Evolutionary conservation across 2,888 invertebrate species (phyloP), one percentile per base, ranked within the genome.

Genomic region (Meiosimyza platycephala): DNA sequence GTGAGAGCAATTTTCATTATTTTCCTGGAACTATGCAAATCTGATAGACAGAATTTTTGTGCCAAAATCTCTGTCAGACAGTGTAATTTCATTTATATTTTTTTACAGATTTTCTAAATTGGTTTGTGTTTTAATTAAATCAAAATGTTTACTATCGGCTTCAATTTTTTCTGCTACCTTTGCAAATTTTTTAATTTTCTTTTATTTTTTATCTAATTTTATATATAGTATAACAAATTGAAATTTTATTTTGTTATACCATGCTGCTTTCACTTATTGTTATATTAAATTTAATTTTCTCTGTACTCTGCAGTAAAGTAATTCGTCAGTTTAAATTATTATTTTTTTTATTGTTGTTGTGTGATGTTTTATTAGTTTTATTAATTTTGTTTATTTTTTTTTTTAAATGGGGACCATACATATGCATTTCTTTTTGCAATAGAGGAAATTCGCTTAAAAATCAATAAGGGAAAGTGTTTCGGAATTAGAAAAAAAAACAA

Each of bases 301-400:
- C 74, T 76, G 72, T 78, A 76, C 72, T 78, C 74, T 75, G 65
- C 73, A 70, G 75, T 78, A 78, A 78, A 78, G 77, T 78, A 78
- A 78, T 76, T 78, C 77, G 77, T 78, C 77, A 75, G 73, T 78
- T 74, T 74, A 57, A 15, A 57, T 67, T 47, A 51, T 50, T 33
- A 11, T 57, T 57, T 60, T n/a, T 28, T 2, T 51, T 40, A 66
- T 22, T 66, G 22, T 66, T 54, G 40, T 9, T n/a, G 18, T 18
- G 6, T 57, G 22, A 64, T 64, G 48, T 64, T 64, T n/a, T 16
- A 40, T 62, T 12, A 9, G 2, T 9, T 54, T 40, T 55, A 47
- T 66, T n/a, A n/a, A n/a, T 66, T 7, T 40, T 28, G 15, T 65
- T 28, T 15, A 16, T 66, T 22, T 54, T 52, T 66, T 11, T 33